phyloP scores from a whole-genome alignment of 2,113 vertebrate species.

The Agapornis roseicollis region DNA sequence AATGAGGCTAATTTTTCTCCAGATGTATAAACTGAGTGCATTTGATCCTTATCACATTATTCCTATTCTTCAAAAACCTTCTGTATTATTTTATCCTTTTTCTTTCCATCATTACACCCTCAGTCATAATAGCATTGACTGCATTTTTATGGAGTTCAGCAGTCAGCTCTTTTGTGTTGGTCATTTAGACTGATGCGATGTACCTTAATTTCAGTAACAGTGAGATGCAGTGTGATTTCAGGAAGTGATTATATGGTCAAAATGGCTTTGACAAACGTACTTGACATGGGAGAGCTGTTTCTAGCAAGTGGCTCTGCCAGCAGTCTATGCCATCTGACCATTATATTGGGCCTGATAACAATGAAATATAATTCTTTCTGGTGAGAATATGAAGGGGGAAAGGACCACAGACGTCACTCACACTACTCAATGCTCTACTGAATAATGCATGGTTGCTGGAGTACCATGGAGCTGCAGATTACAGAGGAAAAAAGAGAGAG shows the following conservation, averaged over 20 bases:
- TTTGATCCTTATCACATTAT: background rate
- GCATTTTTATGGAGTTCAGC: background rate
- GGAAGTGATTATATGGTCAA: background rate
- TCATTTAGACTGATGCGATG: background rate
- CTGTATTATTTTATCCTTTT: background rate
- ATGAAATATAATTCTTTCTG: slow-evolving; percentile 19
- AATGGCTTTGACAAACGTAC: background rate
- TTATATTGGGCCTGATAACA: background rate
- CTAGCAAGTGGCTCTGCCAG: background rate
- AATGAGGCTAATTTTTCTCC: background rate
- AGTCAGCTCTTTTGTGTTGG: background rate
- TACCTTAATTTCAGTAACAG: background rate
- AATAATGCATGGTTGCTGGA: slow-evolving; percentile 14
- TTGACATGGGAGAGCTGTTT: background rate
- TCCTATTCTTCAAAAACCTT: background rate
- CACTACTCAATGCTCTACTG: background rate
- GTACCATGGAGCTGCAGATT: background rate
- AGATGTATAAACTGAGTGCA: background rate
- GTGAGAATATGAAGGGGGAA: background rate
- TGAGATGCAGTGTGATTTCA: background rate
- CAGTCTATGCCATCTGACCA: background rate
- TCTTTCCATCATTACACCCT: background rate
- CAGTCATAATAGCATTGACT: background rate
- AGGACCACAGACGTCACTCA: background rate
- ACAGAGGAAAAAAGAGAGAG: background rate